A percentile compares a stretch with the other conserved stretches of the same genome.
These are phyloP conservation scores for Lepidothrix coronata DNA, from an alignment of 2,113 vertebrate genomes.

Conservation along the genomic window DNA sequence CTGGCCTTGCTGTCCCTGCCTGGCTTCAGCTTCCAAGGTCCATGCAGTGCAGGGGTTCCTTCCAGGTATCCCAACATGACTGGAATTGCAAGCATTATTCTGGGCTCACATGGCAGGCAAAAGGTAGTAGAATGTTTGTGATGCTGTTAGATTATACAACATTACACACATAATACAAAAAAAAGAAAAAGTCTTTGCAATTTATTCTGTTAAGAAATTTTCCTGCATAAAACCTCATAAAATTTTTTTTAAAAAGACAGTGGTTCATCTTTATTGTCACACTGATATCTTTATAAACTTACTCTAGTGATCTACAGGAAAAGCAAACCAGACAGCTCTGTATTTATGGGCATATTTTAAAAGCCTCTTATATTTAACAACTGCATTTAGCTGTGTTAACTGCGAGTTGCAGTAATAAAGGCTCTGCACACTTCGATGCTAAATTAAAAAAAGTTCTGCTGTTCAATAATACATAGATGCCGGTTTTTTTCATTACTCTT, in stretches of 20 bases:
- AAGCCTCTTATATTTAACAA: conserved; percentile 72
- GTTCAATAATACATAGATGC: conserved; percentile 80
- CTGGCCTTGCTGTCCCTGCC: neutral
- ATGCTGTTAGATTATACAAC: neutral
- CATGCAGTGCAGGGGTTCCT: fast-evolving
- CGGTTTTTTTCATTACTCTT: conserved; percentile 75
- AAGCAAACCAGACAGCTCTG: conserved; percentile 50
- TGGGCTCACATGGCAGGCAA: neutral
- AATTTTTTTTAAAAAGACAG: conserved; percentile 6
- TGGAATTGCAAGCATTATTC: neutral
- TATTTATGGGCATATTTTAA: conserved; percentile 68
- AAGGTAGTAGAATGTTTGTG: neutral
- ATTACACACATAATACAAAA: neutral
- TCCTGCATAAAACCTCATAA: conserved; percentile 19
- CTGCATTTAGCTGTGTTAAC: conserved; percentile 73
- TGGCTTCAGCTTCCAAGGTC: fast-evolving
- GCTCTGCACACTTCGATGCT: conserved; percentile 60
- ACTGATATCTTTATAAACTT: conserved; percentile 67
- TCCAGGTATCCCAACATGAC: neutral
- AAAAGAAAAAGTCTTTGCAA: neutral
- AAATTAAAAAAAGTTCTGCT: conserved; percentile 76
- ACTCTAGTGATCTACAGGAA: conserved; percentile 58
- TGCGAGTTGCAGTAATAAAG: conserved; percentile 73
- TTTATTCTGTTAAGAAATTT: conserved; percentile 36
- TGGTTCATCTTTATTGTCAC: conserved; percentile 60